Evolutionary conservation across 2,113 vertebrate species (phyloP).

Genomic region (Semnornis frantzii): DNA sequence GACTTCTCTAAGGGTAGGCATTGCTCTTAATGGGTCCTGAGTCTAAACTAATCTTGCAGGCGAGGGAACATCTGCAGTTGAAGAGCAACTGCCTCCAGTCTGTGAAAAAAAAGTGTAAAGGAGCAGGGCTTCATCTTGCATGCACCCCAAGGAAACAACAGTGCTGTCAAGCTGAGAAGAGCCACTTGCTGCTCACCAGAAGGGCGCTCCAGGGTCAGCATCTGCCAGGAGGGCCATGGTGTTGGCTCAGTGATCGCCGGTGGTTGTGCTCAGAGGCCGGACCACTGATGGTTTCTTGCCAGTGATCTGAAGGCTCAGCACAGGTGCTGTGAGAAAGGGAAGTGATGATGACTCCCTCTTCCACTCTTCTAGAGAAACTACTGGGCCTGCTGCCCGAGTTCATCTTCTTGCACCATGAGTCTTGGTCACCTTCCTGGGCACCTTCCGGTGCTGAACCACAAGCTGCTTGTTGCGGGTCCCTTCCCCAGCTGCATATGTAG

Average conservation of each 20-base stretch:
- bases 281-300: neutral
- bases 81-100: neutral
- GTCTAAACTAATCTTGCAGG: neutral
- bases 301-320: neutral
- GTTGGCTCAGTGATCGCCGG: neutral
- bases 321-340: neutral
- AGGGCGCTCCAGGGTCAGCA: neutral
- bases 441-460: neutral
- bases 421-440: neutral
- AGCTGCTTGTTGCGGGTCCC: neutral
- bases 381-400: neutral
- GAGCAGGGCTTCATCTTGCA: neutral
- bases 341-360: neutral
- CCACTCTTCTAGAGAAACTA: neutral
- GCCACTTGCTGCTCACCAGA: neutral
- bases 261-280: neutral
- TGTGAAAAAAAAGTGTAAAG: neutral
- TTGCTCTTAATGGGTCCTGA: neutral
- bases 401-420: neutral
- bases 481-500: accelerated
- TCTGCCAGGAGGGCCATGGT: neutral
- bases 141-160: neutral
- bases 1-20: neutral
- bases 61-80: neutral
- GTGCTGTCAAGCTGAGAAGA: neutral